Conservation (phyloP, 1,140 invertebrate species). For the Hestina assimilis region DNA sequence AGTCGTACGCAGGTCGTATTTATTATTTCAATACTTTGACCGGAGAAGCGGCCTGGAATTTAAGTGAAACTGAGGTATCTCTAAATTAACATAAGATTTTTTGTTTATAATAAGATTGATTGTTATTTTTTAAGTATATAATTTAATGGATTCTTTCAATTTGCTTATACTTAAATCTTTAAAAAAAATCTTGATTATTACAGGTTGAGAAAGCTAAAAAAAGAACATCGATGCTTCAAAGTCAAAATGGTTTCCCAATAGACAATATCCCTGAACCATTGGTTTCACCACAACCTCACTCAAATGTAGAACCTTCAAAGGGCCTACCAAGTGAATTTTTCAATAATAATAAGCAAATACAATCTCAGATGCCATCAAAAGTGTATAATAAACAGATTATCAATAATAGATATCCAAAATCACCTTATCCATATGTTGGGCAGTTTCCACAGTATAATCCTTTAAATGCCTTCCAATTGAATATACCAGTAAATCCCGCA, state of each 20-base stretch:
- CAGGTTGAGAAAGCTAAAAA: constrained; percentile 46
- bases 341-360: not conserved
- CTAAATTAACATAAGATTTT: not conserved
- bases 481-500: constrained; percentile 8
- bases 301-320: not conserved
- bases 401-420: constrained; percentile 20
- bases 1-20: constrained; percentile 38
- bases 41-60: constrained; percentile 51
- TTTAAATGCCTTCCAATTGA: constrained; percentile 11
- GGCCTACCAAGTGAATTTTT: no score
- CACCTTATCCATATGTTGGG: not conserved
- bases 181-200: constrained; percentile 6
- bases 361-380: constrained; percentile 7
- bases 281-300: constrained; percentile 36
- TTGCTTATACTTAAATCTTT: not conserved
- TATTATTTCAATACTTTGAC: constrained; percentile 59
- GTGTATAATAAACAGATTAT: constrained; percentile 23
- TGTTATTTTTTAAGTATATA: not conserved
- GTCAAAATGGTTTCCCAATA: constrained; percentile 22
- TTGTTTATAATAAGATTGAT: not conserved
- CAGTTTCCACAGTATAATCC: not conserved
- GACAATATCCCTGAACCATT: constrained; percentile 44
- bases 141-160: not conserved
- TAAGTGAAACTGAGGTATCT: constrained; percentile 45
- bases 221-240: constrained; percentile 26